Evolutionary conservation across 2,888 invertebrate genomes (phyloP).

Genomic region (Nemotelus pantherinus): DNA sequence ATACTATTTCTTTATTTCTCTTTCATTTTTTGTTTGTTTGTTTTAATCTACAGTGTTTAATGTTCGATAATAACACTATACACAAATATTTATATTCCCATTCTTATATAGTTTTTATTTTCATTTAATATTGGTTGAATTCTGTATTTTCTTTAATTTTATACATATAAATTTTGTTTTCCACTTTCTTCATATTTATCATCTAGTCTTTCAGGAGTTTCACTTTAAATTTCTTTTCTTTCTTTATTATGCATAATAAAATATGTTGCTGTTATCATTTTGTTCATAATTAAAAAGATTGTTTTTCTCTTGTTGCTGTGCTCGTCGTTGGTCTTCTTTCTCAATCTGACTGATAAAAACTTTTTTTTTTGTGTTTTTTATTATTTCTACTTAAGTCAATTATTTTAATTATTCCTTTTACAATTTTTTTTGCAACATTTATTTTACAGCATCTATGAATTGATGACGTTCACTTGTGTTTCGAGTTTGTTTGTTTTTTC

Average conservation of each 20-base stretch:
- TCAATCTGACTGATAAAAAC: conserved; percentile 29
- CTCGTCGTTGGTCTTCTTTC: neutral
- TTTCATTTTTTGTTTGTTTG: neutral
- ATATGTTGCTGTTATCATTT: too few relatives aligned
- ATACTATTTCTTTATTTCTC: neutral
- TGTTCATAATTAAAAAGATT: too few relatives aligned
- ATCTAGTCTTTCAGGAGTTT: conserved; percentile 18
- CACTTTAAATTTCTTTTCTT: neutral
- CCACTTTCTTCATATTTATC: conserved; percentile 16
- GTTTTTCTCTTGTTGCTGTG: too few relatives aligned
- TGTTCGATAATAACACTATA: conserved; percentile 42
- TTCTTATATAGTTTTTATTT: conserved; percentile 14
- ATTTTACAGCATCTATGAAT: conserved; percentile 11
- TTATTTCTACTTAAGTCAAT: conserved; percentile 14
- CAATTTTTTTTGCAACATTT: conserved; percentile 13
- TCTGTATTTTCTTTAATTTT: conserved; percentile 4
- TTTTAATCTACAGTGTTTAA: conserved; percentile 40
- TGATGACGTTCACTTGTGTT: too few relatives aligned
- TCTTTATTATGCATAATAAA: neutral
- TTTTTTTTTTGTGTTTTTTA: conserved; percentile 5
- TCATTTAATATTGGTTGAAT: conserved; percentile 12
- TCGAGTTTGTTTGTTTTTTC: neutral
- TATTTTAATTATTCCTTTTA: neutral
- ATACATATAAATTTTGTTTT: conserved; percentile 32
- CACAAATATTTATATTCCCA: conserved; percentile 27